Conservation (phyloP, 2,797 vertebrate species). For the Paramormyrops hopkinsi region DNA sequence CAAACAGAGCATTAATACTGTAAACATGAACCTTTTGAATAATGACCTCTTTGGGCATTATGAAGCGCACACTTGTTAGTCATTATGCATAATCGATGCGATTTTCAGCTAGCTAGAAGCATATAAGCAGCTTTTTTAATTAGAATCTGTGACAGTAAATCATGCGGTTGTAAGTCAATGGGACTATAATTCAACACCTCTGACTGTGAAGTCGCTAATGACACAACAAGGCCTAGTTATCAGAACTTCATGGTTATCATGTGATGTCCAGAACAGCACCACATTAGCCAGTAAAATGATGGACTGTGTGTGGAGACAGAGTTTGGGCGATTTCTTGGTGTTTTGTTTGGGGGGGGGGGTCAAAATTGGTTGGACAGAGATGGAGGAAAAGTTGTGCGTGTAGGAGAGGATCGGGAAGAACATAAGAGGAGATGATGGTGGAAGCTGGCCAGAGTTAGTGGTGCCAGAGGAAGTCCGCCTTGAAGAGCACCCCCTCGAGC, state of each 20-base stretch:
- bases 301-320: constrained; percentile 28
- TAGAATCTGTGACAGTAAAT: background rate
- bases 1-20: background rate
- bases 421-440: background rate
- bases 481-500: background rate
- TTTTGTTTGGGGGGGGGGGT: background rate
- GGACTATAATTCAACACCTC: background rate
- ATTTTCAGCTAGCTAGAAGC: constrained; percentile 3
- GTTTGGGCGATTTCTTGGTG: background rate
- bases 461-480: background rate
- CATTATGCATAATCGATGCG: background rate
- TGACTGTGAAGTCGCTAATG: constrained; percentile 8
- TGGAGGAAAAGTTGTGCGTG: background rate
- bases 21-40: background rate
- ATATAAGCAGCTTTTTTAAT: background rate
- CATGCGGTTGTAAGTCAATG: background rate
- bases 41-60: background rate
- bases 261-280: constrained; percentile 44
- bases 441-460: background rate
- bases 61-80: background rate
- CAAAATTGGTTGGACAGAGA: background rate
- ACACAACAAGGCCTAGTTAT: constrained; percentile 61
- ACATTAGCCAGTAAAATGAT: constrained; percentile 21
- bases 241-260: constrained; percentile 45
- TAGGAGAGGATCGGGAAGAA: background rate